Base-by-base conservation (phyloP, 1,140 invertebrate genomes). In the Drosophila fuyamai region DNA sequence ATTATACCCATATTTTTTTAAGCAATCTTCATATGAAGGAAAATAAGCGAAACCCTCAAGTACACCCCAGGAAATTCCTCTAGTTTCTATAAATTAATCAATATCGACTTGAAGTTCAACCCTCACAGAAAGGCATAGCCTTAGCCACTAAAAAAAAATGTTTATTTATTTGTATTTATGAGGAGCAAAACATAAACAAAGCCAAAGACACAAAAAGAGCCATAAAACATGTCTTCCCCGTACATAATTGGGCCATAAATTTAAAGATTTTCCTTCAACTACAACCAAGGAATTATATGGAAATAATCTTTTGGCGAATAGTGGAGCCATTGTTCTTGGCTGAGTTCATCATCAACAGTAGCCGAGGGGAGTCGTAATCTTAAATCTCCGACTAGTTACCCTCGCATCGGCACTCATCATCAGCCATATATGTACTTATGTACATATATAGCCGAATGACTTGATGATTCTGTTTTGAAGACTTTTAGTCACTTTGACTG, bases 211-310 rank as follows among this genome's bases (percentile, higher is more conserved):
- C 46, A 35, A 53, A n/a, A 41, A 62, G 16, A 59, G 65, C 63
- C 55, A 83, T 83, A 84, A 84, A 83, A 76, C 81, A 83, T 84
- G 65, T 83, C 79, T 81, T 83, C 41, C 55, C 81, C 76, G 82
- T 76, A 80, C 71, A 83, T 83, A 83, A 83, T 83, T 83, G 82
- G 65, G 71, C 67, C 76, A 84, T 83, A 80, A 83, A 83, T 83
- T 84, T 71, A 36, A 72, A 72, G 66, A 72, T 72, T 72, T 72
- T 72, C 68, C 53, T 59, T 59, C 32, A 54, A 47, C 57, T 38
- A 74, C 13, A 75, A 71, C 47, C 73, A 79, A 36, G 56, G 56
- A 67, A 66, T 74, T 68, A 79, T 51, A 62, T 61, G 68, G 58
- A 74, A 82, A 82, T 83, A 78, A 79, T 78, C 79, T 79, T 51